Evolutionary conservation across 2,113 vertebrate genomes (phyloP), one percentile per base, ranked within the genome.

Genomic region (Melanerpes aurifrons): DNA sequence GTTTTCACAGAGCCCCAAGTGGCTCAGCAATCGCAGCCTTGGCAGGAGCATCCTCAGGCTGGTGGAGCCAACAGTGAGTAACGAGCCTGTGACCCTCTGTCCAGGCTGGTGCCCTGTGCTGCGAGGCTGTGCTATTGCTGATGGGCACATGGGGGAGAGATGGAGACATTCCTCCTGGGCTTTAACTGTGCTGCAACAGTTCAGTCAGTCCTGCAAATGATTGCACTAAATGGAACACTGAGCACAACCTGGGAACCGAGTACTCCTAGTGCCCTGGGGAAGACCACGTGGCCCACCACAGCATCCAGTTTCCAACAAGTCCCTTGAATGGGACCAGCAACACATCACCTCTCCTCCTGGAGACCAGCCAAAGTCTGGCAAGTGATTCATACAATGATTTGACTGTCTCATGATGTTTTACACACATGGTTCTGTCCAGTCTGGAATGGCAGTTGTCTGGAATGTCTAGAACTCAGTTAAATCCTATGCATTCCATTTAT

Each of bases 161-260:
- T 4, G 40, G 17, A 69, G 45, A 62, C 2, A 12, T 40, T 25
- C 14, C 37, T 47, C 21, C 13, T 4, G 62, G 32, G 17, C 26
- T 77, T 35, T 21, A 28, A 66, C 20, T 56, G 54, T 10, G 7
- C 8, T 32, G 67, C 37, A 84, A 11, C 70, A 28, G 37, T 32
- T 68, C 62, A 50, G 15, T 8, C 32, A 26, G 19, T 12, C 25
- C 63, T 59, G 61, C 43, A 47, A 28, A 40, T 1, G 18, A n/a
- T 5, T 68, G 29, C 56, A 6, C 29, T 20, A 3, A 24, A 22
- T 25, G 7, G 47, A 43, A 63, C 32, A 4, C 45, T 37, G 0
- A 0, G 63, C 31, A 58, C 54, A 29, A 17, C 40, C 26, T 35
- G 61, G 40, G 48, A 15, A 5, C 0, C 0, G 29, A 67, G 47